Base-by-base conservation (phyloP, 2,797 vertebrate species). In the Tangara arthus region DNA sequence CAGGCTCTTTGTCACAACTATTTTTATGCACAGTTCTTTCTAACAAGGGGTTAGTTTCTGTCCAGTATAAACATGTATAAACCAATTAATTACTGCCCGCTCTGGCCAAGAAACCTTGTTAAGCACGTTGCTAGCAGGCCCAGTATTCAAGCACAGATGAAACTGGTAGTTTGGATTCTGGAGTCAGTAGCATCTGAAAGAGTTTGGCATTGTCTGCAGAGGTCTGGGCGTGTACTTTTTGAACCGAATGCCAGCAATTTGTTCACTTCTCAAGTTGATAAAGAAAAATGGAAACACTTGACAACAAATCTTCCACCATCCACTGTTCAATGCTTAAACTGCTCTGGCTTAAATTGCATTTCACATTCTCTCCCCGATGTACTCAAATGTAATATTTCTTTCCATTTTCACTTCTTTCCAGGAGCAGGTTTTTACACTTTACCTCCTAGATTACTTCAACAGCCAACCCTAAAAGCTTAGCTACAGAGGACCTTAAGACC, bases 331-430 rank as follows among this genome's bases (percentile, higher is more conserved):
- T 53, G 34, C 39, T 56, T 70, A 35, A 55, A 46, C 15, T 49
- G 11, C 34, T 78, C 34, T 80, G 37, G 11, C 32, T 89, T 82
- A 78, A 95, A 90, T n/a, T 75, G 15, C 50, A 82, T 78, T 93
- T 37, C 46, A 50, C 4, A 9, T 87, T 75, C 42, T 80, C 41
- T 80, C 28, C 28, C n/a, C 0, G 0, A 3, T 78, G 47, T 83
- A 72, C 52, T 59, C 28, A 52, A 81, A 72, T 34, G 39, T 37
- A 46, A 64, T 0, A 50, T 82, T 94, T 77, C 15, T 89, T 94
- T 81, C 69, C 35, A 71, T 85, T 95, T 84, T 28, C 41, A 77
- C 34, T 69, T 87, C 70, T 85, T 94, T 82, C 53, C 75, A 92
- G 63, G 27, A 77, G 34, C 22, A 87, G 34, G 30, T 56, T 89